Percentiles rank a stretch among this genome's conserved stretches.
Conservation (phyloP, 2,113 vertebrate species). For the Ancistrus triradiatus region DNA sequence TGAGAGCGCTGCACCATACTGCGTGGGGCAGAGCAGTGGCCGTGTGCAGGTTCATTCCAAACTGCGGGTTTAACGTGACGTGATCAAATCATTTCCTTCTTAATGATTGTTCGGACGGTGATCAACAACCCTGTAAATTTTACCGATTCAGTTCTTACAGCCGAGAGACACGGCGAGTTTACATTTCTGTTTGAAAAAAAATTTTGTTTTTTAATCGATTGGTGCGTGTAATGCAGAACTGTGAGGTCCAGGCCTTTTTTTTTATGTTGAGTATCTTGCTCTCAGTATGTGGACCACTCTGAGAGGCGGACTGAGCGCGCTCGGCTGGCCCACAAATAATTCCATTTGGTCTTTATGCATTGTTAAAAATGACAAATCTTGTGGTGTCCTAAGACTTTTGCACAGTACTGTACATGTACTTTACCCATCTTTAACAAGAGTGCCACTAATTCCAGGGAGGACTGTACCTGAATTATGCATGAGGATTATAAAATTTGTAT, state of each 20-base stretch:
- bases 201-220: too few relatives aligned
- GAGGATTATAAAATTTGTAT: too few relatives aligned
- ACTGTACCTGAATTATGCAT: too few relatives aligned
- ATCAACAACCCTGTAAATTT: background rate
- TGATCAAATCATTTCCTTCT: constrained; percentile 1
- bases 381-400: too few relatives aligned
- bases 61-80: background rate
- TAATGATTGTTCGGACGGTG: background rate
- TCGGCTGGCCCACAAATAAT: too few relatives aligned
- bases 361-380: too few relatives aligned
- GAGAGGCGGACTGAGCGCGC: constrained; percentile 66
- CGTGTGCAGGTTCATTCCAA: constrained; percentile 14
- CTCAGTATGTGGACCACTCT: constrained; percentile 72
- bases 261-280: constrained; percentile 92
- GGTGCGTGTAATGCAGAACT: too few relatives aligned
- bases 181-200: too few relatives aligned
- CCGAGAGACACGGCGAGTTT: background rate
- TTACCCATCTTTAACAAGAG: too few relatives aligned
- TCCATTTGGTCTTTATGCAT: too few relatives aligned
- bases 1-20: constrained; percentile 17
- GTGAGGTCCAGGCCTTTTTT: constrained; percentile 49
- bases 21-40: constrained; percentile 12
- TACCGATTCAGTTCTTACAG: background rate
- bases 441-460: too few relatives aligned
- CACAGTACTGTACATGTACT: too few relatives aligned